Conservation (phyloP, 2,888 invertebrate genomes). For the Athalia rosae region DNA sequence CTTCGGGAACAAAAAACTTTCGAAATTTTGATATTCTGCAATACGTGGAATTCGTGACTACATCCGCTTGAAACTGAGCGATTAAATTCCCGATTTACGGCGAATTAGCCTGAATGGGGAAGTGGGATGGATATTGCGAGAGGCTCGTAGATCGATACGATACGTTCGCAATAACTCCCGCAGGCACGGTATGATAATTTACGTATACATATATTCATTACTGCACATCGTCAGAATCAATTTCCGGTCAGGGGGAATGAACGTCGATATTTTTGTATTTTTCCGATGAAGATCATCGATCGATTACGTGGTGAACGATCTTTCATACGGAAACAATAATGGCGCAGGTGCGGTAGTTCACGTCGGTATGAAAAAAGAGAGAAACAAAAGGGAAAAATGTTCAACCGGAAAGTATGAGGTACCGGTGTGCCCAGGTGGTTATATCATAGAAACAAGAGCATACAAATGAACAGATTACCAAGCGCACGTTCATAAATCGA, state of each 20-base stretch:
- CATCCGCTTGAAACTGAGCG: background rate
- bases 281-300: too few species aligned
- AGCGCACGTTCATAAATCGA: background rate
- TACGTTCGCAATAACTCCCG: constrained; percentile 12
- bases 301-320: too few species aligned
- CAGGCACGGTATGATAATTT: background rate
- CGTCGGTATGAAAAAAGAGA: too few species aligned
- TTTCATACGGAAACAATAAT: too few species aligned
- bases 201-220: background rate
- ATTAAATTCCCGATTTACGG: background rate
- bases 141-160: background rate
- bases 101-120: background rate
- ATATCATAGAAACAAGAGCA: background rate
- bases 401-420: too few species aligned
- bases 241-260: too few species aligned
- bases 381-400: too few species aligned
- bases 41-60: background rate
- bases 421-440: too few species aligned
- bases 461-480: background rate
- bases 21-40: background rate
- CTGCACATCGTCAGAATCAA: too few species aligned
- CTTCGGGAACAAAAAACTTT: background rate
- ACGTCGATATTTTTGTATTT: too few species aligned
- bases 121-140: background rate
- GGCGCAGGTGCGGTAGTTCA: too few species aligned